Base-by-base conservation (phyloP, 2,113 vertebrate species). In the Melanerpes formicivorus region DNA sequence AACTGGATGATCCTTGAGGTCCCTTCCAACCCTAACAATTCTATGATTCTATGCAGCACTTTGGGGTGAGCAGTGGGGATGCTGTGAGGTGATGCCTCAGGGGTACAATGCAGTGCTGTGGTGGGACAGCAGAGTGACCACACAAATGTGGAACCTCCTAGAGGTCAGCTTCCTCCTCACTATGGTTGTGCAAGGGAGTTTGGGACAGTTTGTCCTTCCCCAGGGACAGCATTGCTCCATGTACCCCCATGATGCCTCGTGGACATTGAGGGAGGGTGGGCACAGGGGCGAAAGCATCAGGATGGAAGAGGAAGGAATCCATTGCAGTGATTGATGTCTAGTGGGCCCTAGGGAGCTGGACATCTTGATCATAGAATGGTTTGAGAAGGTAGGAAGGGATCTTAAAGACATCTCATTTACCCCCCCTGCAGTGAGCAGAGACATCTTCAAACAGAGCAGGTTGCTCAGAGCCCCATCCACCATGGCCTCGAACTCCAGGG, bases 1-100 rank as follows among this genome's bases (percentile, higher is more conserved):
- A 40, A 40, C 40, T 40, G 40, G 40, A 40, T 40, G 40, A 40
- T 40, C 40, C 40, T 40, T 40, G 40, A 40, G 11, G 40, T 40
- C 40, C 40, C 40, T 40, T 40, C 40, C 40, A 40, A 40, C 40
- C 40, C 40, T 40, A 11, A 40, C 40, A 40, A 40, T 40, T 40
- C 40, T 40, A 40, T 40, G 40, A 40, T 40, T 40, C 40, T 40
- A 11, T 40, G 40, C 4, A 18, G 52, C 8, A 8, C 30, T 48
- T 18, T 52, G 48, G 26, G 69, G 62, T 13, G 64, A 64, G 66
- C 2, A 0, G 29, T 8, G 48, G 27, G 48, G 42, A 18, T 52
- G 42, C 59, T 50, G 32, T 1, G 2, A 46, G 63, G 58, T 1
- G 1, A 15, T 34, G 55, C 32, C 29, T 44, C 1, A 0, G 64